Conservation (phyloP, 2,113 vertebrate species). For the Urocitellus parryii region DNA sequence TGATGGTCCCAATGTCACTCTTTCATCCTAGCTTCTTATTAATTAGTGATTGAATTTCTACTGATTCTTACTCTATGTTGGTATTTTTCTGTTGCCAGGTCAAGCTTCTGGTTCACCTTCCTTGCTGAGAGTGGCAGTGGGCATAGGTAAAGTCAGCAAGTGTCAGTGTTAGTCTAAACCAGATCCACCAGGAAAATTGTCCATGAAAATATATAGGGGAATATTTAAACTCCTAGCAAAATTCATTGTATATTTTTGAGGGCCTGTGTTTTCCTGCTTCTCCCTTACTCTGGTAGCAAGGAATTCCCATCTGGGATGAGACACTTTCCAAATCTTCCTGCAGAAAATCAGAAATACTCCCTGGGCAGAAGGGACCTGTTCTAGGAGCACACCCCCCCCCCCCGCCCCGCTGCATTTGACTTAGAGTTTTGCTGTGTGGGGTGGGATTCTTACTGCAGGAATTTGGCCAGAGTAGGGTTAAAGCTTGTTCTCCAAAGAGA, state of each 20-base stretch:
- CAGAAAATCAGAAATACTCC: background rate
- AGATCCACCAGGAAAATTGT: background rate
- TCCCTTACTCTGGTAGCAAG: background rate
- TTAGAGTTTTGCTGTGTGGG: background rate
- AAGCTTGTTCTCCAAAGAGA: background rate
- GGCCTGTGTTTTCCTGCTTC: background rate
- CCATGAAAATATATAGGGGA: background rate
- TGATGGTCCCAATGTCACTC: rapidly evolving
- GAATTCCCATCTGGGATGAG: background rate
- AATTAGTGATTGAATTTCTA: too few relatives aligned
- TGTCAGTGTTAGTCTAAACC: background rate
- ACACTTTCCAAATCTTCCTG: background rate
- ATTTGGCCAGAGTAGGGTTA: background rate
- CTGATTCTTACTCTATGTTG: background rate
- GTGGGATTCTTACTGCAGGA: background rate
- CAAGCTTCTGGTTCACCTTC: background rate
- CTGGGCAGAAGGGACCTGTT: background rate
- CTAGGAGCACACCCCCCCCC: background rate
- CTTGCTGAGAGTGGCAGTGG: too few relatives aligned
- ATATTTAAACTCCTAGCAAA: background rate
- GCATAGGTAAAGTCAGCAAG: background rate
- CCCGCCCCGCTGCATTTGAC: background rate
- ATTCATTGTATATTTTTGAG: background rate
- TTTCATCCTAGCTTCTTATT: background rate
- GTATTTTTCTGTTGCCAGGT: background rate